A percentile compares a stretch with the other conserved stretches of the same genome.
phyloP scores from a whole-genome alignment of 2,113 vertebrate species.

The Dicrurus megarhynchus region DNA sequence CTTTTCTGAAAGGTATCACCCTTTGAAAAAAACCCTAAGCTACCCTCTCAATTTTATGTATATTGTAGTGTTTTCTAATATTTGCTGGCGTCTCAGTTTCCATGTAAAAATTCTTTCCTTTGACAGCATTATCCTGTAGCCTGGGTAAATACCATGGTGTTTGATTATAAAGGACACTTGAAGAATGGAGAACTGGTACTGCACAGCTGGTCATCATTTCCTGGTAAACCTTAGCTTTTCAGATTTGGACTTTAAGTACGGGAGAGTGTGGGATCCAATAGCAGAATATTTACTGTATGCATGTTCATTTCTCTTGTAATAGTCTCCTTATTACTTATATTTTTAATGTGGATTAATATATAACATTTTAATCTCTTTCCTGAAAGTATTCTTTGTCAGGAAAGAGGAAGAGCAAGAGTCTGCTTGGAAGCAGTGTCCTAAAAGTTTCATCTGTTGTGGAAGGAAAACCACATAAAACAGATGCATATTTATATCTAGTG shows the following conservation, averaged over 20 bases:
- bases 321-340: background rate
- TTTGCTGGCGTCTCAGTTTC: background rate
- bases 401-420: background rate
- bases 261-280: background rate
- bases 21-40: background rate
- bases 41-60: background rate
- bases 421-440: background rate
- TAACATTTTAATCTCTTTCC: background rate
- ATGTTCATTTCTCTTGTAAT: background rate
- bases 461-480: background rate
- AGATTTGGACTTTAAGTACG: background rate
- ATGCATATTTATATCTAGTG: background rate
- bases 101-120: background rate
- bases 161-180: slow-evolving; percentile 96
- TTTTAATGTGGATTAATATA: background rate
- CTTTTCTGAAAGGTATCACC: background rate
- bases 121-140: slow-evolving; percentile 95
- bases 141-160: slow-evolving; percentile 99
- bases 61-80: background rate
- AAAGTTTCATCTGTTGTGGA: background rate
- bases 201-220: slow-evolving; percentile 98
- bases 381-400: background rate
- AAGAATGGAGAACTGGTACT: slow-evolving; percentile 87
- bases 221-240: slow-evolving; percentile 77
- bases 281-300: background rate